phyloP scores from a whole-genome alignment of 2,113 vertebrate species.

The Thamnophis sirtalis region DNA sequence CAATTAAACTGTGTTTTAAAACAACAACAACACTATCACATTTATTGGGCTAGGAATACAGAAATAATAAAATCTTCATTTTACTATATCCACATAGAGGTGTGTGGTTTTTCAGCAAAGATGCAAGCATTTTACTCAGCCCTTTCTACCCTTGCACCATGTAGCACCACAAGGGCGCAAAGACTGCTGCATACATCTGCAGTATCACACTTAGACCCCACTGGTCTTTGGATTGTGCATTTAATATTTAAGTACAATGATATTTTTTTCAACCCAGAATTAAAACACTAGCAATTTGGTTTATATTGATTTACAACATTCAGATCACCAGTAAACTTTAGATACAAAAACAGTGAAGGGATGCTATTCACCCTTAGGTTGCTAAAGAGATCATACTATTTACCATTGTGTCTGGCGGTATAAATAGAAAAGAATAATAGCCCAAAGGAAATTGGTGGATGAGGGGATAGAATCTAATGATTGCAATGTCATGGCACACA shows the following conservation, averaged over 20 bases:
- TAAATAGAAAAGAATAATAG: conserved; percentile 24
- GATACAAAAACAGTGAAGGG: conserved; percentile 21
- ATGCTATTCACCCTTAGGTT: conserved; percentile 34
- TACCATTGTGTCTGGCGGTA: conserved; percentile 39
- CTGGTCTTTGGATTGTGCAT: conserved; percentile 59
- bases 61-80: conserved; percentile 39
- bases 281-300: conserved; percentile 26
- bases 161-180: conserved; percentile 74
- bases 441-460: conserved; percentile 37
- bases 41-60: conserved; percentile 38
- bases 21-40: conserved; percentile 3
- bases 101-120: conserved; percentile 52
- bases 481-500: conserved; percentile 57
- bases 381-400: conserved; percentile 30
- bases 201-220: conserved; percentile 64
- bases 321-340: conserved; percentile 43
- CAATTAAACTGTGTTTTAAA: conserved; percentile 20
- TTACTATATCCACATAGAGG: conserved; percentile 28
- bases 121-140: conserved; percentile 48
- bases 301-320: conserved; percentile 50
- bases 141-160: conserved; percentile 66
- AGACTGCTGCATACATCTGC: conserved; percentile 64
- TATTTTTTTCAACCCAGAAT: conserved; percentile 28
- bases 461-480: conserved; percentile 24
- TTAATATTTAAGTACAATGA: conserved; percentile 52